phyloP scores from a whole-genome alignment of 2,888 invertebrate species.

The Macrosoma leucophasiata region DNA sequence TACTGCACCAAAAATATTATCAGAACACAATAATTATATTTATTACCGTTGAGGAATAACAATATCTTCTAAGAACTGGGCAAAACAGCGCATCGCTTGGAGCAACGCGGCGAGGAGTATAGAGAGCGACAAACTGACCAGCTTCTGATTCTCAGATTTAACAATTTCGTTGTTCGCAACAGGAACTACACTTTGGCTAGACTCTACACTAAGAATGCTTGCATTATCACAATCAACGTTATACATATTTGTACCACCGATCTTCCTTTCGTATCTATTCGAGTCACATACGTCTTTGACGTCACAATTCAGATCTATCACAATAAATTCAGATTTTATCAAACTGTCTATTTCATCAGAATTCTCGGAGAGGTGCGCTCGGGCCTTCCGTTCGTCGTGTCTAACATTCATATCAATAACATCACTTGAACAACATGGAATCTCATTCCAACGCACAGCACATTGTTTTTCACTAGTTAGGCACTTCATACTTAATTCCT shows the following conservation, averaged over 20 bases:
- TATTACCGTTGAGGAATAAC: slow-evolving; percentile 65
- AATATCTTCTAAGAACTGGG: slow-evolving; percentile 77
- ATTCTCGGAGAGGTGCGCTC: slow-evolving; percentile 26
- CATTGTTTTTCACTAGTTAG: slow-evolving; percentile 55
- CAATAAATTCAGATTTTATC: slow-evolving; percentile 50
- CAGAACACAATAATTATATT: slow-evolving; percentile 42
- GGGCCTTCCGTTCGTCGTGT: slow-evolving; percentile 34
- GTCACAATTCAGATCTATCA: slow-evolving; percentile 66
- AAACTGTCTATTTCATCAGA: slow-evolving; percentile 23
- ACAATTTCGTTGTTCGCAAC: slow-evolving; percentile 61
- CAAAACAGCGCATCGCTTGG: slow-evolving; percentile 78
- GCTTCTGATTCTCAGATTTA: slow-evolving; percentile 61
- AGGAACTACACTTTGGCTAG: slow-evolving; percentile 63
- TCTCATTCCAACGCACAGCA: slow-evolving; percentile 61
- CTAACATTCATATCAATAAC: slow-evolving; percentile 48
- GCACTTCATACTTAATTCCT: slow-evolving; percentile 60
- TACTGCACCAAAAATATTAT: slow-evolving; percentile 40
- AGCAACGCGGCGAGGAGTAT: slow-evolving; percentile 76
- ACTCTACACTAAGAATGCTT: slow-evolving; percentile 48
- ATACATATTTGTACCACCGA: slow-evolving; percentile 46
- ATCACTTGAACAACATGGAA: slow-evolving; percentile 65
- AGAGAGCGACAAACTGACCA: slow-evolving; percentile 77
- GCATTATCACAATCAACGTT: slow-evolving; percentile 51
- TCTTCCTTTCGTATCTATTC: slow-evolving; percentile 32
- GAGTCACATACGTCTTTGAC: slow-evolving; percentile 42